Percentiles rank a stretch among this genome's conserved stretches.
phyloP scores from a whole-genome alignment of 2,113 vertebrate species.

The Pterophyllum scalare region DNA sequence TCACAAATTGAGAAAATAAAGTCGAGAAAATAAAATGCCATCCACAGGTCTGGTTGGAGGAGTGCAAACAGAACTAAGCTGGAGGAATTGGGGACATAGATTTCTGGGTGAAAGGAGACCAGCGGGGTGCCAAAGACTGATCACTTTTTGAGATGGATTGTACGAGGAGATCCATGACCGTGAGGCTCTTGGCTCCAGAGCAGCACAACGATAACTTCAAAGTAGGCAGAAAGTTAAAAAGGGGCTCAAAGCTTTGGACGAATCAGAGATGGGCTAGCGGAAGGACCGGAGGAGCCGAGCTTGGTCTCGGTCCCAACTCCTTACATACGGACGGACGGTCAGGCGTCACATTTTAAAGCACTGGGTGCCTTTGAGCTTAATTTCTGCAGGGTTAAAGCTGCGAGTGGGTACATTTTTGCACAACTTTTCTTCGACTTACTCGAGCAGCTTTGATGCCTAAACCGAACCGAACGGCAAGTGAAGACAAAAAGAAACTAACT shows the following conservation, averaged over 20 bases:
- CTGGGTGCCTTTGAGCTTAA: background rate
- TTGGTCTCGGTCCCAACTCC: background rate
- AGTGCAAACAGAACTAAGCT: constrained; percentile 60
- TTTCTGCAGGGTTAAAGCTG: background rate
- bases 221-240: constrained; percentile 60
- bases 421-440: background rate
- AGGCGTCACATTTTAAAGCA: background rate
- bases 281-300: background rate
- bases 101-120: constrained; percentile 64
- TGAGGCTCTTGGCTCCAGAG: constrained; percentile 59
- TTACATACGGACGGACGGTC: background rate
- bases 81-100: constrained; percentile 76
- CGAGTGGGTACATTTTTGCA: background rate
- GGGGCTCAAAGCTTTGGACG: constrained; percentile 48
- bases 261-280: background rate
- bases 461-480: background rate
- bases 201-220: constrained; percentile 48
- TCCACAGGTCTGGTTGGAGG: constrained; percentile 59
- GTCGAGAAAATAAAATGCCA: constrained; percentile 33
- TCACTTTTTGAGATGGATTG: constrained; percentile 69
- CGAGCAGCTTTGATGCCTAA: background rate
- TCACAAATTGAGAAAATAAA: constrained; percentile 65
- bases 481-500: background rate
- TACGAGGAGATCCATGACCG: constrained; percentile 55
- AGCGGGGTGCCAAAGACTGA: constrained; percentile 68